phyloP scores from a whole-genome alignment of 2,888 invertebrate species.

The Platypus cylindrus region DNA sequence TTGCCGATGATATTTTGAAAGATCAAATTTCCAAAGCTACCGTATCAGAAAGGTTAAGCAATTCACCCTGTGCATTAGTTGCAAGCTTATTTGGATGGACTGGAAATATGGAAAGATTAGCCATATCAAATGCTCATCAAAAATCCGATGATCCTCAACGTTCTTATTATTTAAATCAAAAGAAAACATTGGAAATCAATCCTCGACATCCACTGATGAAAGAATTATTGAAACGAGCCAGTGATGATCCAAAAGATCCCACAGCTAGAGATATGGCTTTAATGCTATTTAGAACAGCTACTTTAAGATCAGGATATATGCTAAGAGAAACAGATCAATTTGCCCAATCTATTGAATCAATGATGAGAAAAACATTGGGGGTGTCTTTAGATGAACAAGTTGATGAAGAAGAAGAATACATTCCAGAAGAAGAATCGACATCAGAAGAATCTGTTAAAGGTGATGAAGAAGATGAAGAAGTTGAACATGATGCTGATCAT shows the following conservation, averaged over 20 bases:
- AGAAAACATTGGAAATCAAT: slow-evolving; percentile 95
- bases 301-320: slow-evolving; percentile 87
- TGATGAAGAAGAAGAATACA: slow-evolving; percentile 37
- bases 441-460: slow-evolving; percentile 35
- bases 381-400: slow-evolving; percentile 59
- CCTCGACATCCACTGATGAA: slow-evolving; percentile 92
- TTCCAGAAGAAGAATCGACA: slow-evolving; percentile 35
- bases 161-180: slow-evolving; percentile 80
- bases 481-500: slow-evolving; percentile 38
- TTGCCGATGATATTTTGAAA: slow-evolving; percentile 66
- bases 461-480: slow-evolving; percentile 26
- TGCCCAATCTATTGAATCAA: slow-evolving; percentile 78
- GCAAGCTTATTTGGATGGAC: slow-evolving; percentile 98
- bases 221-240: slow-evolving; percentile 75
- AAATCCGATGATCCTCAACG: slow-evolving; percentile 87
- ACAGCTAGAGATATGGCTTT: slow-evolving; percentile 71
- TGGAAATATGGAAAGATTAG: slow-evolving; percentile 97
- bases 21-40: slow-evolving; percentile 66
- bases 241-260: slow-evolving; percentile 62
- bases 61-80: slow-evolving; percentile 91
- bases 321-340: slow-evolving; percentile 76
- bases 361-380: slow-evolving; percentile 73
- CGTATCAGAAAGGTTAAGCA: slow-evolving; percentile 76
- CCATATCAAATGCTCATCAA: slow-evolving; percentile 91
- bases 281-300: slow-evolving; percentile 87